A percentile compares a stretch with the other conserved stretches of the same genome.
Conservation (phyloP, 2,797 vertebrate species). For the Siniperca obscura region DNA sequence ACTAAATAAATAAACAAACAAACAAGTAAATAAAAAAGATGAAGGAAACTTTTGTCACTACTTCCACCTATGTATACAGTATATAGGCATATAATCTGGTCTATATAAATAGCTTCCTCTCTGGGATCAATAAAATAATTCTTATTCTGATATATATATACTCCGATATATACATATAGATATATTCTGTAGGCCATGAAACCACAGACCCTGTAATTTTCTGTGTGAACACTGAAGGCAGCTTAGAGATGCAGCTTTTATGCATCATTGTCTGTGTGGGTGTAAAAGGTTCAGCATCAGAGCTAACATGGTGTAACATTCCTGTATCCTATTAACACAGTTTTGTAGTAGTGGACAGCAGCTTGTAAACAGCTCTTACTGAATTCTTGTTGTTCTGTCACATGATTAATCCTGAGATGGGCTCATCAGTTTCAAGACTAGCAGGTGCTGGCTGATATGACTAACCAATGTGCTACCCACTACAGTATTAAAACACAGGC, state of each 20-base stretch:
- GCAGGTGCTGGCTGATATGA: background rate
- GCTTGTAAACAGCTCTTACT: background rate
- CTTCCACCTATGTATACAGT: background rate
- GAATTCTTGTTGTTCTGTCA: background rate
- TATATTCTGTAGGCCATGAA: background rate
- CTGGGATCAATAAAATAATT: no score
- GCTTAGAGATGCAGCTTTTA: conserved; percentile 1
- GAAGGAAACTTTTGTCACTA: background rate
- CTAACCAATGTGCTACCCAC: background rate
- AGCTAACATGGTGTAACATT: background rate
- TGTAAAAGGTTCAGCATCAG: background rate
- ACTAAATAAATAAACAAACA: background rate
- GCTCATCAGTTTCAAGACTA: background rate
- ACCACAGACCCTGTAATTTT: conserved; percentile 9
- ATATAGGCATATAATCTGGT: no score
- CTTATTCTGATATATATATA: background rate
- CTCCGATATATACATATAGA: background rate
- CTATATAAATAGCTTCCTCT: no score
- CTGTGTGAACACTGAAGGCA: background rate
- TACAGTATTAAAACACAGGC: background rate
- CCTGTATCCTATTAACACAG: background rate
- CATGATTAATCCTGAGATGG: background rate
- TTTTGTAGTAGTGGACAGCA: background rate
- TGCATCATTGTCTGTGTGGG: background rate
- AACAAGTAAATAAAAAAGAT: no score